phyloP scores from a whole-genome alignment of 2,113 vertebrate genomes.

The Archilochus colubris region DNA sequence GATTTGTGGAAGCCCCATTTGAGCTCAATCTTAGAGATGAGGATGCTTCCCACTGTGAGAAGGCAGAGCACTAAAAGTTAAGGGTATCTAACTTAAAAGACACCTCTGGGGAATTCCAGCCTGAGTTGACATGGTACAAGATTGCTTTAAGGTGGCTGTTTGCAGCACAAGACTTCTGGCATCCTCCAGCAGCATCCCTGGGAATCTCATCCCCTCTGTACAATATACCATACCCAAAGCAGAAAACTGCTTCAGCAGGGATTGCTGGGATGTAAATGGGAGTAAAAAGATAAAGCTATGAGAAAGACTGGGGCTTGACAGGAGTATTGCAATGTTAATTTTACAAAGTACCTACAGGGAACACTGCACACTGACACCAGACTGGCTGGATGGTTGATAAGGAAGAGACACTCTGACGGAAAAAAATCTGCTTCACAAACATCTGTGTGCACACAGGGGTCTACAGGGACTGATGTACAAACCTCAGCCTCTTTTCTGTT shows the following conservation, averaged over 20 bases:
- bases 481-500: background rate
- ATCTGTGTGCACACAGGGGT: fast-evolving
- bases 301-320: background rate
- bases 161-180: background rate
- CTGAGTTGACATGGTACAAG: background rate
- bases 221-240: background rate
- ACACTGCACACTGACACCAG: background rate
- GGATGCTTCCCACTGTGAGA: background rate
- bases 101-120: background rate
- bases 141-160: background rate
- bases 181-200: background rate
- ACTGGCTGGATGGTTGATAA: background rate
- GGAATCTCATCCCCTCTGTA: fast-evolving
- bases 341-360: background rate
- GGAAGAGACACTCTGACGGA: background rate
- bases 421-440: background rate
- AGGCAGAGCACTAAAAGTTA: background rate
- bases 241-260: background rate
- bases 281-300: background rate
- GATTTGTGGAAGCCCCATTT: background rate
- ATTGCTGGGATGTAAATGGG: background rate
- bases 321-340: background rate
- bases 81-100: background rate
- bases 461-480: background rate
- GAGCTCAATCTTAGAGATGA: background rate